Base-by-base conservation (phyloP, 1,140 invertebrate species). In the Drusus annulatus region DNA sequence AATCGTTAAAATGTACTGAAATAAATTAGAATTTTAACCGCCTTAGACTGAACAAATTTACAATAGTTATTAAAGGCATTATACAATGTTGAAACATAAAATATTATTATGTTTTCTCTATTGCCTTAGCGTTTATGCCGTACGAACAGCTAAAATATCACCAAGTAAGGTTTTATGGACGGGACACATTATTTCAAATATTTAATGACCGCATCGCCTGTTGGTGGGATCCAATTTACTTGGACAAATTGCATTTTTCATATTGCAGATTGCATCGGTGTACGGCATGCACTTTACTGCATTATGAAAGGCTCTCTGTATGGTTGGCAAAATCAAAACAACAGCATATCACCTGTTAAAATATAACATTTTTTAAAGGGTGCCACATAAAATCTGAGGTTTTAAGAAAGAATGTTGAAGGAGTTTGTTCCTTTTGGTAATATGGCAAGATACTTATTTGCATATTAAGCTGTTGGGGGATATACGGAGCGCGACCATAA, bases 221-320 rank as follows among this genome's bases (percentile, higher is more conserved):
- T 58, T 60, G 54, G 21, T 21, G 21, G 23, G 45, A 13, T 54
- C 50, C 50, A 74, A 31, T 75, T 75, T 58, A 58, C 52, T 28
- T 19, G 23, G 45, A 75, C 28, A 60, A 75, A 75, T 75, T 75
- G 73, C 25, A 75, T 60, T 58, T 75, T 75, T 75, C 73, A 75
- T 60, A 58, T 28, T 75, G 54, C 52, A 58, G 52, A 58, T 75
- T 75, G 54, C 73, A 75, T 31, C 52, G n/a, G 73, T 31, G 73
- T n/a, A 28, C 21, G 28, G 73, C 28, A 28, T 28, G 52, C 73
- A 75, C 73, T 58, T 51, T 73, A 7, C 54, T 28, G 73, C 52
- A 58, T 58, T 58, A 75, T 60, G 19, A 74, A 63, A 23, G 16
- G 25, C 60, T 19, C 19, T 16, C 31, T 63, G 21, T 63, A 63